Percentiles rank a stretch among this genome's conserved stretches.
phyloP scores from a whole-genome alignment of 1,140 invertebrate species.

The Orchestia grillus region DNA sequence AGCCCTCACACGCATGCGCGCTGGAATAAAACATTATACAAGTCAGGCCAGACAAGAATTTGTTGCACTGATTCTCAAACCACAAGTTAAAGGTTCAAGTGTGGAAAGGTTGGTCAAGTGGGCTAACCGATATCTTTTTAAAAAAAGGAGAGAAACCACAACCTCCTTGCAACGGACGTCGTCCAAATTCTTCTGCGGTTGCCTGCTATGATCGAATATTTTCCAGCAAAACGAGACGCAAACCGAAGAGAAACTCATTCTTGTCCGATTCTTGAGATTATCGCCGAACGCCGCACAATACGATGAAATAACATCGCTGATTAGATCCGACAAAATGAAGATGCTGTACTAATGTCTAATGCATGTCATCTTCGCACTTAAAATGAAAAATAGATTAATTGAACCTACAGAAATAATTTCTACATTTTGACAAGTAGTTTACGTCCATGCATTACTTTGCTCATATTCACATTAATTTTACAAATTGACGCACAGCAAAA shows the following conservation, averaged over 20 bases:
- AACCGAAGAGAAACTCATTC: not conserved
- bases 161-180: not conserved
- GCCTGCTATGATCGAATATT: not conserved
- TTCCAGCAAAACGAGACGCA: not conserved
- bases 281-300: not conserved
- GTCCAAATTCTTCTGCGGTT: not conserved
- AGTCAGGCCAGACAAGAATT: too few relatives aligned
- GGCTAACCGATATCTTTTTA: not conserved
- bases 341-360: too few relatives aligned
- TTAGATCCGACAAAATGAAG: not conserved
- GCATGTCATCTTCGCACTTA: too few relatives aligned
- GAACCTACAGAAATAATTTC: too few relatives aligned
- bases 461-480: too few relatives aligned
- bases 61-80: too few relatives aligned
- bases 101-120: not conserved
- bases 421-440: too few relatives aligned
- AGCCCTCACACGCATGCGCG: too few relatives aligned
- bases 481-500: too few relatives aligned
- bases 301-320: not conserved
- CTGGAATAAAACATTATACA: too few relatives aligned
- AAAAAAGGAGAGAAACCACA: not conserved
- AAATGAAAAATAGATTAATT: too few relatives aligned
- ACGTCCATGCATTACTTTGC: too few relatives aligned
- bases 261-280: not conserved
- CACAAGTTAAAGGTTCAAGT: not conserved